Evolutionary conservation across 2,113 vertebrate genomes (phyloP).

Genomic region (Probosciger aterrimus): DNA sequence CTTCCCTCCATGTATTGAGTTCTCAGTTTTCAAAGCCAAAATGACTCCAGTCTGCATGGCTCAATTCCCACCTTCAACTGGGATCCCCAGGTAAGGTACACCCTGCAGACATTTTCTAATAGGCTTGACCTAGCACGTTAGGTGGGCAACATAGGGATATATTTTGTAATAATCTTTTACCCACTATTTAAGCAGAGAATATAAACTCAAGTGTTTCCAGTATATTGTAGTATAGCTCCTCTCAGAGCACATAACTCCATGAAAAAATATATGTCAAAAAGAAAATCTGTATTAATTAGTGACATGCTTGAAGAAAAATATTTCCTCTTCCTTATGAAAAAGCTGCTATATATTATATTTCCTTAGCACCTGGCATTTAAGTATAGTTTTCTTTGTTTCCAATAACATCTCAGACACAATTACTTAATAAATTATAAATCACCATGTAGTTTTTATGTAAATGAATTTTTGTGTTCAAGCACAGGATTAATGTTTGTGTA

Average conservation of each 20-base stretch:
- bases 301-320: not conserved
- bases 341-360: not conserved
- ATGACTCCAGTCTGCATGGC: not conserved
- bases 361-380: conserved; percentile 1
- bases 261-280: not conserved
- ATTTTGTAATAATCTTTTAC: not conserved
- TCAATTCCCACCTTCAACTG: not conserved
- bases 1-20: not conserved
- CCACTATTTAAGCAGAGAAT: not conserved
- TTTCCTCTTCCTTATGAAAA: conserved; percentile 1
- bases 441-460: conserved; percentile 36
- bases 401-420: conserved; percentile 34
- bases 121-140: not conserved
- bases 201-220: not conserved
- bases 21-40: not conserved
- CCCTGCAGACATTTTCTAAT: not conserved
- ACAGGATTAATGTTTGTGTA: conserved; percentile 51
- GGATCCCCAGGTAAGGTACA: not conserved
- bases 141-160: not conserved
- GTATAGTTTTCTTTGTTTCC: conserved; percentile 42
- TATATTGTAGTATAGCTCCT: not conserved
- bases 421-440: conserved; percentile 68
- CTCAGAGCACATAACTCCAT: not conserved
- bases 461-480: conserved; percentile 46
- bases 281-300: conserved; percentile 34